Base-by-base conservation (phyloP, 2,797 vertebrate species). In the Peromyscus aztecus region DNA sequence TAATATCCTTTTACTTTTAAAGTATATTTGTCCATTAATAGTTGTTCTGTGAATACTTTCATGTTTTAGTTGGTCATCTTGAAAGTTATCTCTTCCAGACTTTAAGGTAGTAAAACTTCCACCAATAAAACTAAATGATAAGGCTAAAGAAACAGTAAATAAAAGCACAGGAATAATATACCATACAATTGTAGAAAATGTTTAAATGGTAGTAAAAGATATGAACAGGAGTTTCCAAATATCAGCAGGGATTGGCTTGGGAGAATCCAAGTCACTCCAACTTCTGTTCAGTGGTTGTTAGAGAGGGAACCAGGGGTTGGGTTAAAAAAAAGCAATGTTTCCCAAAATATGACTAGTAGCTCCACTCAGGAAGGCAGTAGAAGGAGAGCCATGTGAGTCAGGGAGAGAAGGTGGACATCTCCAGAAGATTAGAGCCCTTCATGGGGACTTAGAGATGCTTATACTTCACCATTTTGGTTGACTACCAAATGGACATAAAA, bases 91-190 rank as follows among this genome's bases (percentile, higher is more conserved):
- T 52, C 93, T 71, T 71, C 52, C 0, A 77, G 57, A 34, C 4
- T 77, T 94, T 94, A 91, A 96, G 24, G 55, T 12, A 86, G 16
- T 24, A 10, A 10, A 76, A 96, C 6, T 57, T 65, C 73, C 57
- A 3, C 5, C 34, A 73, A 31, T 31, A 43, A 87, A 87, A 71
- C 34, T 40, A 86, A 59, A 75, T 14, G 57, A 46, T n/a, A 3
- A 21, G 8, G 9, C 6, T 21, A 23, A 88, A 43, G 1, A 85
- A 93, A 69, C 24, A 77, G 16, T 37, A 40, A n/a, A 89, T 34
- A 75, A 40, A 75, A 59, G 8, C 19, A 73, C 87, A 84, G 1
- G 40, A 82, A 90, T 31, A 63, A 16, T 77, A 80, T 16, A 77
- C 2, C 4, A n/a, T 21, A 37, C 8, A 40, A 73, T 80, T 61